Conservation (phyloP, 2,888 invertebrate genomes). For the Apotomis betuletana region DNA sequence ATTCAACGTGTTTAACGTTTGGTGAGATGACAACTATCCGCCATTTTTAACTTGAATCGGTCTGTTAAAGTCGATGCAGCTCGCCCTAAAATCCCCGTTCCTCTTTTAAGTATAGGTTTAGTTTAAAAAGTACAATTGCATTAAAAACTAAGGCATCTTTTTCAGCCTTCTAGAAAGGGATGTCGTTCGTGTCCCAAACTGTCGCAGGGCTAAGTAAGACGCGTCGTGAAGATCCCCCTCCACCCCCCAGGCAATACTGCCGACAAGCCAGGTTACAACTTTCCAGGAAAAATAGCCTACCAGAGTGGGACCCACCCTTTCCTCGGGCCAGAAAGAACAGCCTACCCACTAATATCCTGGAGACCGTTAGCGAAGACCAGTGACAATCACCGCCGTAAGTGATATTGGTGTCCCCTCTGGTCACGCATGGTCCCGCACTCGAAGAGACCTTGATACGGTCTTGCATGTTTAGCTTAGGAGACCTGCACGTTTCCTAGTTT, state of each 20-base stretch:
- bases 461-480: conserved; percentile 77
- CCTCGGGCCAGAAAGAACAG: conserved; percentile 76
- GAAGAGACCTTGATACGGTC: conserved; percentile 71
- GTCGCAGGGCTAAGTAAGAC: conserved; percentile 80
- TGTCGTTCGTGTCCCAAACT: conserved; percentile 84
- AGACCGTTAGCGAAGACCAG: conserved; percentile 66
- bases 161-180: conserved; percentile 51
- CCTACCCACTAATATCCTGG: conserved; percentile 73
- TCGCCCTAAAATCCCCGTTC: background rate
- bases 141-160: conserved; percentile 33
- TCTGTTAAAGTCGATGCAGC: too few species aligned
- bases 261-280: conserved; percentile 74
- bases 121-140: background rate
- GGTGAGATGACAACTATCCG: too few species aligned
- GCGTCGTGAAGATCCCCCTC: conserved; percentile 72
- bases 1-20: too few species aligned
- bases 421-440: conserved; percentile 75
- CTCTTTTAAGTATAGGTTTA: background rate
- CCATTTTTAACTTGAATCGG: too few species aligned
- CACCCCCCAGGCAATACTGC: conserved; percentile 77
- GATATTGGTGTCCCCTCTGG: conserved; percentile 77
- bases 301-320: conserved; percentile 79
- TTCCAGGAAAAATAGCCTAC: conserved; percentile 77
- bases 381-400: conserved; percentile 79
- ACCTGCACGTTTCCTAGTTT: conserved; percentile 75